Conservation (phyloP, 2,888 invertebrate species). For the Hypolimnas misippus region DNA sequence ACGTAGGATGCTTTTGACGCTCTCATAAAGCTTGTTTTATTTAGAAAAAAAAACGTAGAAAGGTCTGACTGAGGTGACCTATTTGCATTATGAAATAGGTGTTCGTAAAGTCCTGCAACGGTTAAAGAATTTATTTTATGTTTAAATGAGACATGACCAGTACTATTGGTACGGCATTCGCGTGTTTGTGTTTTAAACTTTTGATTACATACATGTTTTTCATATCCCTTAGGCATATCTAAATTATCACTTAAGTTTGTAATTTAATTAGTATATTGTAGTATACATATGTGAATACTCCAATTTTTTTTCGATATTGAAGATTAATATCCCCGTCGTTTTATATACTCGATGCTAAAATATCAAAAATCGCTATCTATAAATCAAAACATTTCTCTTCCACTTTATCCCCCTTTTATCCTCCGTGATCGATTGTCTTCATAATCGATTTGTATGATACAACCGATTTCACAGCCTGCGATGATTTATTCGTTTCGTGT, state of each 20-base stretch:
- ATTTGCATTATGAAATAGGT: neutral
- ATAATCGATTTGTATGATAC: conserved; percentile 62
- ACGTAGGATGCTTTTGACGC: neutral
- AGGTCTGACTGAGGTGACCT: neutral
- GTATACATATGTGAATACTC: too few species aligned
- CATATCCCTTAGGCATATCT: too few species aligned
- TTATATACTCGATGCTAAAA: neutral
- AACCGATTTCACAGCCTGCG: conserved; percentile 54
- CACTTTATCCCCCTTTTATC: conserved; percentile 50
- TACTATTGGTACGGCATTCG: neutral
- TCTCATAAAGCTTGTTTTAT: neutral
- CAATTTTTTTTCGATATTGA: too few species aligned
- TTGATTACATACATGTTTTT: too few species aligned
- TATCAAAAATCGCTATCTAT: conserved; percentile 18
- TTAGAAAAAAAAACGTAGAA: neutral
- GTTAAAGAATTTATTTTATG: neutral
- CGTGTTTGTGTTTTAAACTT: neutral
- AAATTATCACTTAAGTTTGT: too few species aligned
- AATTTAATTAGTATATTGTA: too few species aligned
- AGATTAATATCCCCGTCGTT: neutral
- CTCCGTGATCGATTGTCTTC: conserved; percentile 58
- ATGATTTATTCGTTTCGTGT: conserved; percentile 72
- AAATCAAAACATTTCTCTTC: conserved; percentile 36
- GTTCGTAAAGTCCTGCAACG: neutral
- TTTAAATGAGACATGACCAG: too few species aligned